A percentile compares a stretch with the other conserved stretches of the same genome.
Conservation (phyloP, 2,888 invertebrate species). For the Phytoseiulus persimilis region DNA sequence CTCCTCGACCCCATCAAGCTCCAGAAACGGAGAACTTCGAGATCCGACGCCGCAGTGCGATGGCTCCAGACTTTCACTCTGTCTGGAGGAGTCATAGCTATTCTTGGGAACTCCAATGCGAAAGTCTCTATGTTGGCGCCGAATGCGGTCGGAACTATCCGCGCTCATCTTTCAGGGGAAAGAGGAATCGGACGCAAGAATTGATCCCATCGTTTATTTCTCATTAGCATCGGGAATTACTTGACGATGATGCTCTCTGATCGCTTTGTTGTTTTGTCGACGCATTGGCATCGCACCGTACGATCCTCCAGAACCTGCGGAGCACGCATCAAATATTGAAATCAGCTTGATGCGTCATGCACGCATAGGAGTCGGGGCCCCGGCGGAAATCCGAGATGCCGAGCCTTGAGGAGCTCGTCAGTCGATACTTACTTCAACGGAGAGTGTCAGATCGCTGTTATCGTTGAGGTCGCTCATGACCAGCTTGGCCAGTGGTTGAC, state of each 20-base stretch:
- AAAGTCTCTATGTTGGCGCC: no score
- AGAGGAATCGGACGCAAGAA: no score
- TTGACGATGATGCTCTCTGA: slow-evolving; percentile 14
- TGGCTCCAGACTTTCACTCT: no score
- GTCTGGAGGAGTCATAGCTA: no score
- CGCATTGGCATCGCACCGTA: slow-evolving; percentile 16
- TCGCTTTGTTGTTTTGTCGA: slow-evolving; percentile 27
- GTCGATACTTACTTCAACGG: slow-evolving; percentile 12
- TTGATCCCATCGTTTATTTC: not conserved
- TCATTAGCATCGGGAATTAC: not conserved
- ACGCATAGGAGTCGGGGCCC: no score
- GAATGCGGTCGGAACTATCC: no score
- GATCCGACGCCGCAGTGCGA: no score
- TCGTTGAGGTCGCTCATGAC: slow-evolving; percentile 22
- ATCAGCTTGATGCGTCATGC: no score
- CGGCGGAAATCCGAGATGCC: not conserved
- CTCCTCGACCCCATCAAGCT: no score
- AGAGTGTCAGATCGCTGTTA: slow-evolving; percentile 19
- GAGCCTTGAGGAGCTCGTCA: not conserved
- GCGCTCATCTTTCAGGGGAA: no score
- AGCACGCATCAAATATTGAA: not conserved
- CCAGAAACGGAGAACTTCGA: no score
- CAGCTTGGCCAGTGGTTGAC: slow-evolving; percentile 9
- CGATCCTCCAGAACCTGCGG: not conserved
- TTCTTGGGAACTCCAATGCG: no score